phyloP scores from a whole-genome alignment of 2,797 vertebrate species.

The Podarcis lilfordi region DNA sequence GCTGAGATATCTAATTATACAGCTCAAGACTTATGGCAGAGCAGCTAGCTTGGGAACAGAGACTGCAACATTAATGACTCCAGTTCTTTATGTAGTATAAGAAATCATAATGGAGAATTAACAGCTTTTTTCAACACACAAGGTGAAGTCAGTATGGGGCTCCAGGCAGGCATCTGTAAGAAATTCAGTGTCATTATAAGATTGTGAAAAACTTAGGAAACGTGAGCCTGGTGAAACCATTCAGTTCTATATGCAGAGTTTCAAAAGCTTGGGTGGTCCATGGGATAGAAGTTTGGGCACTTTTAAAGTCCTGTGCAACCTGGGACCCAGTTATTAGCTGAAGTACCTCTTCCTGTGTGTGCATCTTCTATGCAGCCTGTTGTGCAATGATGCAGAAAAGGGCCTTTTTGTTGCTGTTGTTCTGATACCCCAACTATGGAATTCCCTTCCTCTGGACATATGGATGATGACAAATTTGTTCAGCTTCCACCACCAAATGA shows the following conservation, averaged over 20 bases:
- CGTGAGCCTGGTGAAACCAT: background rate
- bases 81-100: constrained; percentile 16
- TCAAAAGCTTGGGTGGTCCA: background rate
- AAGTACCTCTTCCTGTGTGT: background rate
- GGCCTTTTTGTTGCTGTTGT: too few relatives aligned
- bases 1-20: constrained; percentile 39
- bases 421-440: too few relatives aligned
- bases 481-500: too few relatives aligned
- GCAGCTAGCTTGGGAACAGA: constrained; percentile 10
- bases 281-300: background rate
- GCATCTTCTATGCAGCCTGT: background rate
- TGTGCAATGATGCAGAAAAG: too few relatives aligned
- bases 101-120: constrained; percentile 16
- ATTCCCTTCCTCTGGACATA: background rate
- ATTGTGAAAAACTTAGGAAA: background rate
- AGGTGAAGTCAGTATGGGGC: background rate
- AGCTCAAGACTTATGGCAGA: background rate
- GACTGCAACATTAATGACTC: constrained; percentile 1
- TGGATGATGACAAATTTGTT: background rate
- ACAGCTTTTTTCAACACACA: background rate
- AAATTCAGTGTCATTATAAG: constrained; percentile 4
- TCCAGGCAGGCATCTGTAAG: background rate
- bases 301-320: background rate
- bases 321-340: too few relatives aligned
- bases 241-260: background rate